Conservation (phyloP, 2,888 invertebrate species). For the Timandra comae region DNA sequence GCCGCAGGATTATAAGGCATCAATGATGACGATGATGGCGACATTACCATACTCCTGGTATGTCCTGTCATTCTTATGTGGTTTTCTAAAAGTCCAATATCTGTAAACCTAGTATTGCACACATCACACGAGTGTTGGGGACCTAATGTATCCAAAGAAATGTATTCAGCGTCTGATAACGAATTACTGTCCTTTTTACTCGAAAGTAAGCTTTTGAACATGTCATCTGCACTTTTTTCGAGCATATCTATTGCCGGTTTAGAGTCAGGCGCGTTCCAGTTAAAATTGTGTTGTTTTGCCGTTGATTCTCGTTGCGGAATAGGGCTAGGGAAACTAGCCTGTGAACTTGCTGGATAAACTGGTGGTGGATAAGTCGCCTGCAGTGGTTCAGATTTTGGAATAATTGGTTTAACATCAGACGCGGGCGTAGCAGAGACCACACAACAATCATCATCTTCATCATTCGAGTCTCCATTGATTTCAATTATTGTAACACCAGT, state of each 20-base stretch:
- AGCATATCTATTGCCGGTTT: constrained; percentile 61
- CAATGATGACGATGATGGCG: constrained; percentile 44
- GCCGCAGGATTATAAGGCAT: constrained; percentile 55
- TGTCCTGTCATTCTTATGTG: constrained; percentile 76
- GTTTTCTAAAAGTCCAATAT: constrained; percentile 69
- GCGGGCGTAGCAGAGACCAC: constrained; percentile 68
- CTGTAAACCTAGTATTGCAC: constrained; percentile 78
- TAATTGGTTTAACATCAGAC: constrained; percentile 56
- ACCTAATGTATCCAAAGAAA: constrained; percentile 79
- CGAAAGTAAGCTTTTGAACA: constrained; percentile 65
- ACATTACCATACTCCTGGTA: constrained; percentile 56
- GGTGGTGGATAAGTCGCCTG: constrained; percentile 37
- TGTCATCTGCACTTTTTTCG: constrained; percentile 68
- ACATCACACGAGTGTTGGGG: constrained; percentile 78
- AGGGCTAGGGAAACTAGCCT: constrained; percentile 33
- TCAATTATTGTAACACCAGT: constrained; percentile 54
- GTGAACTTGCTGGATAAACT: constrained; percentile 32
- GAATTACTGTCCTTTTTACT: constrained; percentile 55
- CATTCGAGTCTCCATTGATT: constrained; percentile 68
- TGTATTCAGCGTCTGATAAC: constrained; percentile 73
- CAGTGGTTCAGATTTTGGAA: constrained; percentile 54
- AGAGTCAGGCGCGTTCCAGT: constrained; percentile 68
- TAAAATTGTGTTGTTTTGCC: constrained; percentile 66
- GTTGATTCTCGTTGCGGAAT: constrained; percentile 29
- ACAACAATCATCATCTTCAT: constrained; percentile 69